Evolutionary conservation across 2,113 vertebrate species (phyloP).

Genomic region (Hyla sarda): DNA sequence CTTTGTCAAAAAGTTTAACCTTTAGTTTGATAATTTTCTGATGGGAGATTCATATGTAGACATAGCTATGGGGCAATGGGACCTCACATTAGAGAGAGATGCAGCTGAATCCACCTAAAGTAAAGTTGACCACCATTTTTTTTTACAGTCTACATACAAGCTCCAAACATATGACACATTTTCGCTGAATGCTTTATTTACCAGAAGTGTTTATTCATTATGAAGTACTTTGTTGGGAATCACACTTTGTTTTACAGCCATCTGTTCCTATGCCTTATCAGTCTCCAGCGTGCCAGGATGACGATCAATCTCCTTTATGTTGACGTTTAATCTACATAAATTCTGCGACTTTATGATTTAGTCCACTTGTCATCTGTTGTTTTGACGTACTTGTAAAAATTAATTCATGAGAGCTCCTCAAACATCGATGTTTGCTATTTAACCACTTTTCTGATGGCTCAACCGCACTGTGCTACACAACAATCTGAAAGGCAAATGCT

Average conservation of each 20-base stretch:
- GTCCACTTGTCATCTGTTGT: constrained; percentile 57
- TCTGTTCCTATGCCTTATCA: constrained; percentile 39
- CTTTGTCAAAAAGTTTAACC: too few relatives aligned
- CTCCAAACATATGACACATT: background rate
- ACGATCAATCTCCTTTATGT: constrained; percentile 51
- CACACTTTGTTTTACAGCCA: constrained; percentile 41
- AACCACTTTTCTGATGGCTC: constrained; percentile 20
- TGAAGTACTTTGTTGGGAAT: constrained; percentile 48
- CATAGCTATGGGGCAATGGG: background rate
- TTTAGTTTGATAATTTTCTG: background rate
- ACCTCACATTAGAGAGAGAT: background rate
- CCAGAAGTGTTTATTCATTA: constrained; percentile 38
- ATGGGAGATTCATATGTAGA: background rate
- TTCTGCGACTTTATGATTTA: constrained; percentile 49
- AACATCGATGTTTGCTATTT: constrained; percentile 27
- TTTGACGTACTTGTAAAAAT: constrained; percentile 53
- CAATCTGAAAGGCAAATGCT: background rate
- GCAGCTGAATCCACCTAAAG: background rate
- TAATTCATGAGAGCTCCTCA: constrained; percentile 27
- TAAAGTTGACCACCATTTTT: background rate
- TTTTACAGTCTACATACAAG: background rate
- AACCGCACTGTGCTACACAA: background rate
- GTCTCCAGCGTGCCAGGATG: constrained; percentile 43
- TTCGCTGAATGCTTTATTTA: constrained; percentile 11
- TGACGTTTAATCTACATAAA: constrained; percentile 56